Evolutionary conservation across 2,113 vertebrate species (phyloP), one percentile per base, ranked within the genome.

Genomic region (Caretta caretta): DNA sequence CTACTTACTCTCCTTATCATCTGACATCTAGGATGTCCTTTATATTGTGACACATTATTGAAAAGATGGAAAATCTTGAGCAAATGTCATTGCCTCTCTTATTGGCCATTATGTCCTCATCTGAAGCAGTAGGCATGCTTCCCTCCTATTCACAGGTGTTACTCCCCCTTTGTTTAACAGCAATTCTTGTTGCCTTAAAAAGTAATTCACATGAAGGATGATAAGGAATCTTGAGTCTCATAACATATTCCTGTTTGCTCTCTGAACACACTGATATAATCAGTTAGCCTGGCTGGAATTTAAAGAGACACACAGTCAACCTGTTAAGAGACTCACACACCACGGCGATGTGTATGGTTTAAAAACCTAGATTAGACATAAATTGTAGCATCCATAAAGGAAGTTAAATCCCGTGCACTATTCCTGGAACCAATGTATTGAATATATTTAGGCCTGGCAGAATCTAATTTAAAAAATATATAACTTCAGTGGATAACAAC

Each of bases 1-100:
- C 83, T 84, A 51, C 82, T 96, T 75, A 90, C 0, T 1, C 54
- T 25, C 29, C 25, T 91, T 89, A 87, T 92, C 92, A 80, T 48
- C 54, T 85, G 90, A 79, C 50, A 89, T 93, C 91, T 86, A 19
- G 80, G 87, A 62, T 95, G 80, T 49, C 80, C 38, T 95, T 96
- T 95, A 9, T 65, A 20, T 38, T 72, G 62, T 93, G 84, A 87
- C 62, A 90, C 53, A 59, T 59, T 82, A 84, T 0, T 72, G 89
- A 80, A 80, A 90, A 95, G 86, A 86, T 48, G 46, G 80, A 79
- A 92, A 83, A 50, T 46, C 78, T 54, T 57, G 51, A 83, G 56
- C 31, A 38, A 53, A 10, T 92, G 72, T 80, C 57, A 35, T 69
- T 93, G 89, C 13, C 72, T 93, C 79, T 81, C 85, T 92, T 92